Base-by-base conservation (phyloP, 2,888 invertebrate genomes). In the Steinernema scapterisci region DNA sequence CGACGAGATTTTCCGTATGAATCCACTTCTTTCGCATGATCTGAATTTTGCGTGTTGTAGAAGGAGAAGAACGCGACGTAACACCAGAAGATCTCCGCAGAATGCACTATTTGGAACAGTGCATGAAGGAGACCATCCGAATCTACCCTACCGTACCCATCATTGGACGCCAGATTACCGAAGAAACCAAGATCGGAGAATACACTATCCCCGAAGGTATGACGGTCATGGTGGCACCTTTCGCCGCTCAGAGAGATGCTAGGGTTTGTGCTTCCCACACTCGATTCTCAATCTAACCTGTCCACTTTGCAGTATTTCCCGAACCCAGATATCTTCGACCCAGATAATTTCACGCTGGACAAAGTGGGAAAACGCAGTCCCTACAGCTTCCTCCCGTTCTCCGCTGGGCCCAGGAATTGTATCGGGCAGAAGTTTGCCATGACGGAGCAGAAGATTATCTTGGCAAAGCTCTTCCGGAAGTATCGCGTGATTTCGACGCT, bases 371-470 rank as follows among this genome's bases (percentile, higher is more conserved):
- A 78, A 21, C 75, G 84, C 5, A 80, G 85, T 72, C 83, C 85
- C 3, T 86, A 78, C 54, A 78, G 83, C 1, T 85, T 79, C 75
- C 81, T 86, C 46, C 86, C 86, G 19, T 86, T 86, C 78, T 83
- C 84, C 13, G 85, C 84, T 5, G 85, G 85, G 6, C 83, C 85
- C 3, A 75, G 85, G 23, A 86, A 85, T 70, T 85, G 85, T 52
- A 86, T 86, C 23, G 85, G 84, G 25, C 89, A 89, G 78, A 88
- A 88, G 77, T 89, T 89, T 84, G 89, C 89, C 25, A 75, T 88
- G 76, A 79, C 88, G 76, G 89, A 89, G 77, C 88, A 88, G 82
- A 89, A 89, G 77, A 87, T 88, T 0, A 79, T 84, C 87, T 0
- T 82, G 82, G 27, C 76, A 13, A 70, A 78, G 44, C 70, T 79